Conservation (phyloP, 1,140 invertebrate species). For the Zaprionus africanus region DNA sequence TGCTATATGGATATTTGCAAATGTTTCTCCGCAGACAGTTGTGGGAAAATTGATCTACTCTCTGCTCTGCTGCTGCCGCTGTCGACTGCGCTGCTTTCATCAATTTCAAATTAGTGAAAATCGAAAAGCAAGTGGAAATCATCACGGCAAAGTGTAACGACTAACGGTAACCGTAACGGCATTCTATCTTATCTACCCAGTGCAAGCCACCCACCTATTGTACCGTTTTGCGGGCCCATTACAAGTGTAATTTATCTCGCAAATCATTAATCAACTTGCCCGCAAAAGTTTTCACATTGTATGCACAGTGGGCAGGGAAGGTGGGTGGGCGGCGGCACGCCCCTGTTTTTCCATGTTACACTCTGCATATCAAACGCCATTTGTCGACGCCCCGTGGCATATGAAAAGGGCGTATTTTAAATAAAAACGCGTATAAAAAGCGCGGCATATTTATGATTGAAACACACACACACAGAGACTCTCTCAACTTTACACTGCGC, state of each 20-base stretch:
- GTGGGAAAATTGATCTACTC: slow-evolving; percentile 71
- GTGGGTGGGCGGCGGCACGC: background rate
- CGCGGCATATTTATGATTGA: slow-evolving; percentile 54
- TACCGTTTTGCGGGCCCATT: slow-evolving; percentile 64
- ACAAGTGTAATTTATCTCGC: slow-evolving; percentile 82
- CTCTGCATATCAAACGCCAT: slow-evolving; percentile 42
- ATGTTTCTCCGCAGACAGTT: slow-evolving; percentile 47
- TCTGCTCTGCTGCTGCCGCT: slow-evolving; percentile 20
- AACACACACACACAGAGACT: slow-evolving; percentile 24
- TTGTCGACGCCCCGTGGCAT: slow-evolving; percentile 53
- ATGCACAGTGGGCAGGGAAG: slow-evolving; percentile 1
- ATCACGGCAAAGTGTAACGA: slow-evolving; percentile 35
- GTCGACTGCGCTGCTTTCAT: slow-evolving; percentile 69
- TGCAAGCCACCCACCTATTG: slow-evolving; percentile 59
- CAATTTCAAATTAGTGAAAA: slow-evolving; percentile 82
- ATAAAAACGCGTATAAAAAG: slow-evolving; percentile 67
- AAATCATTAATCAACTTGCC: slow-evolving; percentile 78
- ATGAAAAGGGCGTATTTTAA: slow-evolving; percentile 74
- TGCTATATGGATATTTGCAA: slow-evolving; percentile 15
- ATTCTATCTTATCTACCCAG: slow-evolving; percentile 56
- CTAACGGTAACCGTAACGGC: slow-evolving; percentile 32
- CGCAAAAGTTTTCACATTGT: background rate
- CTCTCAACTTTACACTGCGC: slow-evolving; percentile 30
- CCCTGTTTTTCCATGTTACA: slow-evolving; percentile 7
- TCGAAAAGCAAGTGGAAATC: slow-evolving; percentile 56